Percentiles rank a stretch among this genome's conserved stretches.
Evolutionary conservation across 2,797 vertebrate genomes (phyloP).

Genomic region (Pteropus rufus): DNA sequence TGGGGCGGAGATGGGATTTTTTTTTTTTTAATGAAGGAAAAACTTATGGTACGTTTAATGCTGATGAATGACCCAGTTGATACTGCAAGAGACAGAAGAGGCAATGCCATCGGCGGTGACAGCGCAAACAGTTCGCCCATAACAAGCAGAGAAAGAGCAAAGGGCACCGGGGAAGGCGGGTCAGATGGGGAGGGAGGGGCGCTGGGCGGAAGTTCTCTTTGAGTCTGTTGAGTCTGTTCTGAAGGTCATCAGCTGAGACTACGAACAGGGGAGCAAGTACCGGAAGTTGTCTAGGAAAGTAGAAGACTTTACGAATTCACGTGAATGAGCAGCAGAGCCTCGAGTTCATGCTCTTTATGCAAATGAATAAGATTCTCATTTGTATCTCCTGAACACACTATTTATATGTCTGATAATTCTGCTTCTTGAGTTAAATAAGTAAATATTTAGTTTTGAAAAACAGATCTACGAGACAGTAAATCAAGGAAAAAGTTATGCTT

Average conservation of each 20-base stretch:
- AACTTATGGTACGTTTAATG: not conserved
- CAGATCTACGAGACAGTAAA: not conserved
- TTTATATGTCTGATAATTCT: not conserved
- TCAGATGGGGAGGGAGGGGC: accelerated
- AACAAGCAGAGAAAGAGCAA: not conserved
- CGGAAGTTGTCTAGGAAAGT: not conserved
- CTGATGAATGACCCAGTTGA: not conserved
- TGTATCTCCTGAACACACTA: not conserved
- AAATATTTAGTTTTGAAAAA: not conserved
- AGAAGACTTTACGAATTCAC: not conserved
- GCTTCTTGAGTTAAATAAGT: not conserved
- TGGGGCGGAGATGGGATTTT: not conserved
- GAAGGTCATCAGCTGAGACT: not conserved
- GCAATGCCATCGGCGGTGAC: no score
- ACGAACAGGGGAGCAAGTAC: not conserved
- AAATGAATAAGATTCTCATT: not conserved
- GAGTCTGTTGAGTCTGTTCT: not conserved
- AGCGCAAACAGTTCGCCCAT: accelerated
- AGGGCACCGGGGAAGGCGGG: not conserved
- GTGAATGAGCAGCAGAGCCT: not conserved
- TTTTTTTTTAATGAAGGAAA: not conserved
- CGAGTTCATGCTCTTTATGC: not conserved
- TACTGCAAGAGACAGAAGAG: not conserved
- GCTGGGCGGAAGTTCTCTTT: not conserved
- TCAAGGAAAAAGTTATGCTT: not conserved